A percentile compares a stretch with the other conserved stretches of the same genome.
Evolutionary conservation across 2,888 invertebrate genomes (phyloP).

Genomic region (Hipparchia sbordonii): DNA sequence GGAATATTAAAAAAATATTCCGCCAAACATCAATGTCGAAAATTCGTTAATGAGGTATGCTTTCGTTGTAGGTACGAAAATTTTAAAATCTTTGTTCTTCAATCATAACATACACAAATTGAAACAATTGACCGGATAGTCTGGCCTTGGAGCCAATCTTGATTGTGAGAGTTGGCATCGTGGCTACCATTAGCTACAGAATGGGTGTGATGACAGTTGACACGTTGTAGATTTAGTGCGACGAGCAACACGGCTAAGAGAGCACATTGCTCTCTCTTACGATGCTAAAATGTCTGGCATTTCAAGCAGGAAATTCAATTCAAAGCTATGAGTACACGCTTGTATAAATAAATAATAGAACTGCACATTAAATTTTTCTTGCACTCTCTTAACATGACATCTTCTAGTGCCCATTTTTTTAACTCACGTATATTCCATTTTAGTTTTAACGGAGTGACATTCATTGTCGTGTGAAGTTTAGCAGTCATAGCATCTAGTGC

Average conservation of each 20-base stretch:
- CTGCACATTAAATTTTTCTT: too few relatives aligned
- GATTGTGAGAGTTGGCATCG: slow-evolving; percentile 19
- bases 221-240: slow-evolving; percentile 11
- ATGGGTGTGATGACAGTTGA: slow-evolving; percentile 3
- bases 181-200: background rate
- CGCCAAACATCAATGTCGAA: too few relatives aligned
- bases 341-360: too few relatives aligned
- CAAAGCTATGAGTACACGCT: too few relatives aligned
- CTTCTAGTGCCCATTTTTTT: too few relatives aligned
- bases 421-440: too few relatives aligned
- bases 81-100: slow-evolving; percentile 10
- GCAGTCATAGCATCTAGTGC: too few relatives aligned
- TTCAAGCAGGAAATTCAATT: too few relatives aligned
- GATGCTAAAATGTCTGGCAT: background rate
- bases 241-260: background rate
- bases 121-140: slow-evolving; percentile 24
- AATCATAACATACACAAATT: slow-evolving; percentile 13
- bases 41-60: background rate
- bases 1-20: too few relatives aligned
- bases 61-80: background rate
- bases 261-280: background rate
- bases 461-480: too few relatives aligned
- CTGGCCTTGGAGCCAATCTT: slow-evolving; percentile 24
- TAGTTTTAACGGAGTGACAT: too few relatives aligned
- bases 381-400: too few relatives aligned